Conservation (phyloP, 2,797 vertebrate species). For the Hozukius guyotensis region DNA sequence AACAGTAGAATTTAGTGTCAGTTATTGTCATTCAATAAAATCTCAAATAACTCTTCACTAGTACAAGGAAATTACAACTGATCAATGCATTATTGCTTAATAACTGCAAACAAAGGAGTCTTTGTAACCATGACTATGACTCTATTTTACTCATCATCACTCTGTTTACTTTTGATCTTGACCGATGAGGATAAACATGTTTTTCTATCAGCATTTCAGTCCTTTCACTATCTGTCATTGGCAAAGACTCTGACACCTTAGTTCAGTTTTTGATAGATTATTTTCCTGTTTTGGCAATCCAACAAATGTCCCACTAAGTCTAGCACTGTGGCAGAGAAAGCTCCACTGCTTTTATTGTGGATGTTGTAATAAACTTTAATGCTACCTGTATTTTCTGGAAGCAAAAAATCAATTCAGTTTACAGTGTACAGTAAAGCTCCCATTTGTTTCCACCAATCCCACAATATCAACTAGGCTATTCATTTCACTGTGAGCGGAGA, state of each 20-base stretch:
- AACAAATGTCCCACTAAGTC: neutral
- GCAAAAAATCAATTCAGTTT: conserved; percentile 17
- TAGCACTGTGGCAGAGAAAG: neutral
- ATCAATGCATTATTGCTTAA: neutral
- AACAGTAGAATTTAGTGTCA: no score
- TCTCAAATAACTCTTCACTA: no score
- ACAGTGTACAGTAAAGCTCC: conserved; percentile 12
- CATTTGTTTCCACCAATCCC: conserved; percentile 20
- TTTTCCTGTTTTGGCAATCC: neutral
- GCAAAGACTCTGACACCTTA: neutral
- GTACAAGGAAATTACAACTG: no score
- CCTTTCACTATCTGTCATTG: neutral
- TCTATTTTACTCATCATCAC: neutral
- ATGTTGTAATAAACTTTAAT: conserved; percentile 4
- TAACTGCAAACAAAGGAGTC: neutral
- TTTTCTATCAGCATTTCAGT: neutral
- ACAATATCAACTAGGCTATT: neutral
- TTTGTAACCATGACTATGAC: neutral
- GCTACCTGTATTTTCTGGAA: conserved; percentile 4
- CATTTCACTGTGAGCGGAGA: conserved; percentile 3
- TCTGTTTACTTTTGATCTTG: neutral
- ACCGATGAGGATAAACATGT: neutral
- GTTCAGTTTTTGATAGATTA: neutral
- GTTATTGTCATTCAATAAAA: no score
- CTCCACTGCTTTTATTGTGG: neutral